Conservation (phyloP, 1,140 invertebrate species). For the Drosophila pruinosa region DNA sequence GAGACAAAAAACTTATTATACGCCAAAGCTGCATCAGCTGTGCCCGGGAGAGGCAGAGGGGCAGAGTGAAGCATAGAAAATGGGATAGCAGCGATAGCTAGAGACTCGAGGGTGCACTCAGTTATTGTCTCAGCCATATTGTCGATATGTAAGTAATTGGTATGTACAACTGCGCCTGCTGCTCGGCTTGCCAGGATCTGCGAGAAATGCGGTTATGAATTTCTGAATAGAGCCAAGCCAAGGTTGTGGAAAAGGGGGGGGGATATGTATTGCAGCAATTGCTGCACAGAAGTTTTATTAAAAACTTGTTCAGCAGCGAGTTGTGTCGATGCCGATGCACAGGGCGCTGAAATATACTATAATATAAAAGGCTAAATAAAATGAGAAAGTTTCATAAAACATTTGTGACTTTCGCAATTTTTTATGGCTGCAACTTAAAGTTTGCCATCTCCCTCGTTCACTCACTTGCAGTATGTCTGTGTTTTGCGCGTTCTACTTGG, state of each 20-base stretch:
- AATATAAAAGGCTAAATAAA: constrained; percentile 66
- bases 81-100: background rate
- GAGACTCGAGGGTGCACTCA: constrained; percentile 6
- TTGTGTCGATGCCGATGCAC: constrained; percentile 42
- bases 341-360: constrained; percentile 24
- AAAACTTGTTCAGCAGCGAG: constrained; percentile 64
- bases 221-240: constrained; percentile 68
- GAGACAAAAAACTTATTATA: constrained; percentile 73
- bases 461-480: background rate
- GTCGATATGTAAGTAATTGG: constrained; percentile 77
- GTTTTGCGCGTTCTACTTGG: background rate
- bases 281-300: constrained; percentile 65
- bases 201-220: constrained; percentile 74
- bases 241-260: background rate
- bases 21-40: constrained; percentile 62
- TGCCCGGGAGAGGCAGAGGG: background rate
- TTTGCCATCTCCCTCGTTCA: constrained; percentile 14
- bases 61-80: background rate
- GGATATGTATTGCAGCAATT: constrained; percentile 27
- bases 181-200: constrained; percentile 26
- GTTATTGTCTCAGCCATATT: constrained; percentile 61
- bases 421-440: constrained; percentile 70
- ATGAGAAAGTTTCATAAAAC: constrained; percentile 76
- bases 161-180: constrained; percentile 75
- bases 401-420: constrained; percentile 75